Evolutionary conservation across 2,113 vertebrate species (phyloP).

Genomic region (Phasianus colchicus): DNA sequence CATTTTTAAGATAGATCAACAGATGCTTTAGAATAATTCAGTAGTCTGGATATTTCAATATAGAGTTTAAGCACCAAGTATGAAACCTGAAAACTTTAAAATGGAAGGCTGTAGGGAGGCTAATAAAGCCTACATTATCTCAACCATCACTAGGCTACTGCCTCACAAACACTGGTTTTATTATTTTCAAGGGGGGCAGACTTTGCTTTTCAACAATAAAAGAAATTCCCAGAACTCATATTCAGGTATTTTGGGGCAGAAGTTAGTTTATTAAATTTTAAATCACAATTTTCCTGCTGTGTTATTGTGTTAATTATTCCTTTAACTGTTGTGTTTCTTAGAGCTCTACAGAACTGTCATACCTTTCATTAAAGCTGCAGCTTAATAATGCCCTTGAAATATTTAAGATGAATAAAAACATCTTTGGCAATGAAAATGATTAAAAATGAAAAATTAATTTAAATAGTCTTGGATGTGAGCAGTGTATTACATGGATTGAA

Average conservation of each 20-base stretch:
- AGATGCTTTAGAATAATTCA: not conserved
- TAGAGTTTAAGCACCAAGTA: not conserved
- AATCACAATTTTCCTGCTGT: conserved; percentile 30
- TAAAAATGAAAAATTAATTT: conserved; percentile 58
- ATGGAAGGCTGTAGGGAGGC: not conserved
- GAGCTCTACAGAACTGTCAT: not conserved
- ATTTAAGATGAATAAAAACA: conserved; percentile 54
- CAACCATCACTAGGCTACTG: not conserved
- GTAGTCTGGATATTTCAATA: not conserved
- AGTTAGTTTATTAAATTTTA: conserved; percentile 55
- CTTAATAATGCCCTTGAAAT: conserved; percentile 59
- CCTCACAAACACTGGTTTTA: not conserved
- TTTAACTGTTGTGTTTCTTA: not conserved
- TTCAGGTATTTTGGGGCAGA: not conserved
- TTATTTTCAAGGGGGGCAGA: not conserved
- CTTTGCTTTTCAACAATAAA: not conserved
- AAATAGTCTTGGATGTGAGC: not conserved
- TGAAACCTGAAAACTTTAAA: conserved; percentile 2
- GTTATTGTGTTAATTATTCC: conserved; percentile 51
- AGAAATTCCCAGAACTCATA: conserved; percentile 7
- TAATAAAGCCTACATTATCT: not conserved
- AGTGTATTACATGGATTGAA: not conserved
- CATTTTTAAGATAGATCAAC: not conserved
- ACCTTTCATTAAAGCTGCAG: conserved; percentile 38
- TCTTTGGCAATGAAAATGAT: conserved; percentile 22